Evolutionary conservation across 2,888 invertebrate genomes (phyloP), one percentile per base, ranked within the genome.

Genomic region (Diaphora mendica): DNA sequence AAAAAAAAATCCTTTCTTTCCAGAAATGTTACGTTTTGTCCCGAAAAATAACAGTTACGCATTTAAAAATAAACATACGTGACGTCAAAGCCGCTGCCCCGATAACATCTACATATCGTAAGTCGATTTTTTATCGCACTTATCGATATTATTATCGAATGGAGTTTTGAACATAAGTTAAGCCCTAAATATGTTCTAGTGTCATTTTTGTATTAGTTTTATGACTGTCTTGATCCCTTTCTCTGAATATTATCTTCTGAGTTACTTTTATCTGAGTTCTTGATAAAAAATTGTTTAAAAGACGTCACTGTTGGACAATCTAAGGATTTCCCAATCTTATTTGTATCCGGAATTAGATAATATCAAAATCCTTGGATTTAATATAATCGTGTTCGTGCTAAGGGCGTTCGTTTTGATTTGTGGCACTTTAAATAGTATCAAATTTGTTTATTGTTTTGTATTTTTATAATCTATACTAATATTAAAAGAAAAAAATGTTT

Each of bases 91-190:
- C 66, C 20, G 65, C 48, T 72, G 39, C 20, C 30, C 30, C 30
- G 86, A 88, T 86, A 84, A 82, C 76, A 74, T 79, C 74, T 71
- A 74, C 78, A 80, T 82, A 81, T 82, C 78, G 77, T 77, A 81
- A 83, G 79, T 82, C 72, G 55, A 74, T 80, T 71, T 74, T 71
- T 65, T 65, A 55, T 55, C 64, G 39, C 0, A n/a, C 71, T 71
- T 71, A 77, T 78, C 79, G 66, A 64, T 9, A 15, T 39, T 26
- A 33, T 74, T 74, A 74, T 74, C 74, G 33, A 33, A 13, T 44
- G 26, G 23, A 48, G 59, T 67, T 70, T 44, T 70, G 70, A 70
- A 73, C 68, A 44, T 42, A 62, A 73, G 64, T 72, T 68, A 66
- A 72, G 35, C 68, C 23, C 64, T 15, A 68, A 68, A 68, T 68